Base-by-base conservation (phyloP, 2,797 vertebrate species). In the Esox lucius region DNA sequence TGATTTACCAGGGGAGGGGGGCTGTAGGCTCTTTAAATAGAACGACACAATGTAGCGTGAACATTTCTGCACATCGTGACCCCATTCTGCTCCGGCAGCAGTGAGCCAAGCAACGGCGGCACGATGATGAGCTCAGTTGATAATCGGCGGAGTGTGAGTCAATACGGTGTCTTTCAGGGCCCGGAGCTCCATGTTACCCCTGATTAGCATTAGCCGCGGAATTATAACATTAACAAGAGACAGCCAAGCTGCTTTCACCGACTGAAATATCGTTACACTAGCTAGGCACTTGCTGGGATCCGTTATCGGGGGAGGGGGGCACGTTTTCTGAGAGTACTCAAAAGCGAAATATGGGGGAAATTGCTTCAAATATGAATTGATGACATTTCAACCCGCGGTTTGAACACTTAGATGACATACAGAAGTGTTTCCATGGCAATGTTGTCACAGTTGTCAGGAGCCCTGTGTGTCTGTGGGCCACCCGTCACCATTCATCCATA, bases 171-270 rank as follows among this genome's bases (percentile, higher is more conserved):
- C 5, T 70, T 26, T 70, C 9, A 46, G 6, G 48, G 46, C 22
- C 48, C 26, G 6, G 15, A 13, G 13, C 68, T 49, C 24, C 16
- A 17, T 48, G 15, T 16, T 51, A 17, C 13, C 12, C 48, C 26
- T 28, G 16, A 19, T 70, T 28, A 70, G 42, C 46, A 70, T 49
- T 22, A 51, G 4, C 46, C 7, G 13, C 4, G 0, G 24, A 46
- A 51, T 70, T 26, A 28, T 70, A 24, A 49, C 68, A 49, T 70
- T 70, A 70, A 70, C 42, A 69, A 49, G 68, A 70, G 68, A 70
- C 68, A 70, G 16, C 7, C 68, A 49, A 49, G 46, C 68, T 9
- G 68, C 68, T 51, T 51, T 17, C 24, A n/a, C n/a, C 13, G 68
- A 28, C 68, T 28, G 46, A 70, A 70, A 26, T 68, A 68, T 68